Percentiles rank a stretch among this genome's conserved stretches.
phyloP scores from a whole-genome alignment of 1,140 invertebrate species.

The Lucilia sericata region DNA sequence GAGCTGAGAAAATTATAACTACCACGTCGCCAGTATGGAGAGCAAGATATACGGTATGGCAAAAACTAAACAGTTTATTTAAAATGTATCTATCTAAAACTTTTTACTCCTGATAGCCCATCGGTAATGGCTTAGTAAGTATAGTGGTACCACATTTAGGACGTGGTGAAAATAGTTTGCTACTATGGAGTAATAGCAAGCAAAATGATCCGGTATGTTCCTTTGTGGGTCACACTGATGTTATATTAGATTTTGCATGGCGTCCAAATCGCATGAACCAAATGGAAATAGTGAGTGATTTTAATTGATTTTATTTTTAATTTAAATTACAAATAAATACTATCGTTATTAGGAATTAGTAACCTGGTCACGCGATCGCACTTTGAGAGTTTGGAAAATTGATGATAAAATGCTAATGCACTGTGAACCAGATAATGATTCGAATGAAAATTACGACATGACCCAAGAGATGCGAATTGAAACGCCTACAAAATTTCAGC shows the following conservation, averaged over 20 bases:
- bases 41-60: conserved; percentile 84
- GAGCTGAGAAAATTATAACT: conserved; percentile 84
- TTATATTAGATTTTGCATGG: conserved; percentile 96
- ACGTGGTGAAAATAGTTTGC: conserved; percentile 83
- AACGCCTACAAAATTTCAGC: conserved; percentile 57
- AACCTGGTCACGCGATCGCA: conserved; percentile 96
- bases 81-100: not conserved
- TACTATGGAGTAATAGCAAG: conserved; percentile 84
- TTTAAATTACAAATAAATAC: not conserved
- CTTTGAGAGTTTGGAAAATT: conserved; percentile 89
- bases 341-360: conserved; percentile 81
- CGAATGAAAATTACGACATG: conserved; percentile 65
- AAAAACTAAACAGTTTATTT: not conserved
- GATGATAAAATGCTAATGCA: conserved; percentile 84
- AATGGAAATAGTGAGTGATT: conserved; percentile 58
- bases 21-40: conserved; percentile 93
- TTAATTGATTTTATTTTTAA: not conserved
- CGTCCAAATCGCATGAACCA: conserved; percentile 71
- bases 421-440: conserved; percentile 69
- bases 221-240: conserved; percentile 93
- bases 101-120: conserved; percentile 75
- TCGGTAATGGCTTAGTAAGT: conserved; percentile 91
- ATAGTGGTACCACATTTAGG: conserved; percentile 85
- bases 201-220: conserved; percentile 81
- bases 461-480: conserved; percentile 28